These are phyloP conservation scores for Oncopodura yosiiana DNA, from an alignment of 1,140 invertebrate species.

Conservation along the genomic window DNA sequence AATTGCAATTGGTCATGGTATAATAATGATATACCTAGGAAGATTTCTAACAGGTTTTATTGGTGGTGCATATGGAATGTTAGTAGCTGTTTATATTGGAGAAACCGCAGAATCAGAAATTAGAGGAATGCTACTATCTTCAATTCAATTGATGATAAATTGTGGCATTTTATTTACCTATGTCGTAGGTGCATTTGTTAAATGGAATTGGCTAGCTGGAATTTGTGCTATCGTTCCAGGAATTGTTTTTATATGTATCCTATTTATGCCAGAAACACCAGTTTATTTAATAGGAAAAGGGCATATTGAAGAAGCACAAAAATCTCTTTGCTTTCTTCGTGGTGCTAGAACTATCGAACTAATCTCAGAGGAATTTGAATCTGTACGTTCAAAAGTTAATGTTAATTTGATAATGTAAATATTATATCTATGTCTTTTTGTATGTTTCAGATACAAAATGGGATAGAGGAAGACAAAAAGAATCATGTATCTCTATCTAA, in stretches of 20 bases:
- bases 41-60: constrained; percentile 51
- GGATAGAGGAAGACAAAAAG: too few species aligned
- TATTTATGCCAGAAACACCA: constrained; percentile 50
- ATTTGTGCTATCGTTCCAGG: constrained; percentile 41
- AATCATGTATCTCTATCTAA: too few species aligned
- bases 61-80: constrained; percentile 42
- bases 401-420: too few species aligned
- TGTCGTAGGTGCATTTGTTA: constrained; percentile 46
- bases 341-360: too few species aligned
- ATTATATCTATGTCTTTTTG: too few species aligned
- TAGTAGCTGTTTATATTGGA: constrained; percentile 66
- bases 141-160: constrained; percentile 65
- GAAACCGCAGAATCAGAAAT: constrained; percentile 70
- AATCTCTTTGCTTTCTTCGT: too few species aligned
- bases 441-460: too few species aligned
- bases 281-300: constrained; percentile 46
- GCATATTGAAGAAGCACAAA: constrained; percentile 44
- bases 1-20: too few species aligned
- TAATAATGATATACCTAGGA: constrained; percentile 48
- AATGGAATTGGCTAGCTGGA: constrained; percentile 49
- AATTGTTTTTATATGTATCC: constrained; percentile 42
- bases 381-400: too few species aligned
- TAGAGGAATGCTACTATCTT: constrained; percentile 59
- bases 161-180: constrained; percentile 64
- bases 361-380: too few species aligned